Conservation (phyloP, 1,140 invertebrate genomes). For the Archivesica marissinica region DNA sequence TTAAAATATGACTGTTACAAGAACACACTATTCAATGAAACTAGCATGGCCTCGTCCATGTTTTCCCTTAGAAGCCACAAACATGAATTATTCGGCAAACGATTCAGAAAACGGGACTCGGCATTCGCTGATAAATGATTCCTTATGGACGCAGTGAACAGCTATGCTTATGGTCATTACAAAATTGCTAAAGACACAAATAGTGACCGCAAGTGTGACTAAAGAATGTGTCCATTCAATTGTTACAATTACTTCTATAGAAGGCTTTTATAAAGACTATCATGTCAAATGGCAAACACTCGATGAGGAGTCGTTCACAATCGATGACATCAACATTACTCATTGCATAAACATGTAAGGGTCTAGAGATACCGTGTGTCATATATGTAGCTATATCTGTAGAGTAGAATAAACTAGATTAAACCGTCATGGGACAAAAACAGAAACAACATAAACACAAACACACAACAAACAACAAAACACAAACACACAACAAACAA, state of each 20-base stretch:
- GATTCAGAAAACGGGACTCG: conserved; percentile 20
- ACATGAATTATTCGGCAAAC: conserved; percentile 29
- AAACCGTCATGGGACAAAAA: too few species aligned
- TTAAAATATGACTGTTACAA: conserved; percentile 14
- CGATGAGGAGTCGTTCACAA: background rate
- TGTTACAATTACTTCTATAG: background rate
- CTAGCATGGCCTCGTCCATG: conserved; percentile 40
- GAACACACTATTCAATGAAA: conserved; percentile 31
- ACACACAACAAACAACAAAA: too few species aligned
- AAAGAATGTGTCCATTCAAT: background rate
- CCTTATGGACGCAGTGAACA: background rate
- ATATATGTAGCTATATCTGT: too few species aligned
- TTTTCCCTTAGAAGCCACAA: conserved; percentile 24
- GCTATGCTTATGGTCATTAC: conserved; percentile 39
- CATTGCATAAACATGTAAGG: background rate
- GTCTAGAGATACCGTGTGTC: too few species aligned
- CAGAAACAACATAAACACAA: too few species aligned
- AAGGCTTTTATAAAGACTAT: background rate
- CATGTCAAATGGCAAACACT: background rate
- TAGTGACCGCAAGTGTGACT: background rate
- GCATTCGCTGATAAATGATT: conserved; percentile 44
- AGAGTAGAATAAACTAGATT: too few species aligned
- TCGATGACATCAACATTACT: conserved; percentile 10
- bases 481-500: too few species aligned
- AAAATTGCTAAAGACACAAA: conserved; percentile 10